A percentile compares a stretch with the other conserved stretches of the same genome.
phyloP scores from a whole-genome alignment of 2,888 invertebrate species.

The Ennomos fuscantarius region DNA sequence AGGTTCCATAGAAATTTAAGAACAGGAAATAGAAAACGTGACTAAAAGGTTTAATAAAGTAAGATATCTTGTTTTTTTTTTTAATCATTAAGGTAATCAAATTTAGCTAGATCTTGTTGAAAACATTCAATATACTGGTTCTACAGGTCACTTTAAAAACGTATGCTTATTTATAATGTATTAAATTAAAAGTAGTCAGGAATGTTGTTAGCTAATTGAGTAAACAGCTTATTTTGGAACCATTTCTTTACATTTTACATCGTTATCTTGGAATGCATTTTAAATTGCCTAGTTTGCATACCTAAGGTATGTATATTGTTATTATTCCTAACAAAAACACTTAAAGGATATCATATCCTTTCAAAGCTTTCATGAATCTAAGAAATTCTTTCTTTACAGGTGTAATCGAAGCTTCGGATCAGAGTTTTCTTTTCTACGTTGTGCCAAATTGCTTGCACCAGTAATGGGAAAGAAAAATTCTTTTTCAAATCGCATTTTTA shows the following conservation, averaged over 20 bases:
- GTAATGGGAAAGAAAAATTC: no score
- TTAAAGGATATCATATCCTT: no score
- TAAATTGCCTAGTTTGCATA: neutral
- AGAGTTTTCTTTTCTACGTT: no score
- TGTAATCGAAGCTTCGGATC: no score
- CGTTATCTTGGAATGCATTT: no score
- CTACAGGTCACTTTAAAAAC: neutral
- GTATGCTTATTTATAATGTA: slow-evolving; percentile 2
- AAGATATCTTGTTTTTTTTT: slow-evolving; percentile 6
- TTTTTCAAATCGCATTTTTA: no score
- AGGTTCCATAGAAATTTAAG: no score
- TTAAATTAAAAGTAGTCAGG: slow-evolving; percentile 43
- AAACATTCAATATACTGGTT: slow-evolving; percentile 18
- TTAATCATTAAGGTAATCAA: neutral
- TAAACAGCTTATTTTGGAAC: slow-evolving; percentile 31
- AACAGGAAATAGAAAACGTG: no score
- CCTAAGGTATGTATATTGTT: no score
- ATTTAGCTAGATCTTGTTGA: neutral
- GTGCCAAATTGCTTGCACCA: no score
- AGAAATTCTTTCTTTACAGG: no score
- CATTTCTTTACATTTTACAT: slow-evolving; percentile 8
- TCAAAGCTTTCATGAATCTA: no score
- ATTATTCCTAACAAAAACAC: neutral
- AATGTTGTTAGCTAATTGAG: slow-evolving; percentile 50
- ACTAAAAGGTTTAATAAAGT: neutral